Evolutionary conservation across 2,113 vertebrate species (phyloP), one percentile per base, ranked within the genome.

Genomic region (Nothoprocta pentlandii): DNA sequence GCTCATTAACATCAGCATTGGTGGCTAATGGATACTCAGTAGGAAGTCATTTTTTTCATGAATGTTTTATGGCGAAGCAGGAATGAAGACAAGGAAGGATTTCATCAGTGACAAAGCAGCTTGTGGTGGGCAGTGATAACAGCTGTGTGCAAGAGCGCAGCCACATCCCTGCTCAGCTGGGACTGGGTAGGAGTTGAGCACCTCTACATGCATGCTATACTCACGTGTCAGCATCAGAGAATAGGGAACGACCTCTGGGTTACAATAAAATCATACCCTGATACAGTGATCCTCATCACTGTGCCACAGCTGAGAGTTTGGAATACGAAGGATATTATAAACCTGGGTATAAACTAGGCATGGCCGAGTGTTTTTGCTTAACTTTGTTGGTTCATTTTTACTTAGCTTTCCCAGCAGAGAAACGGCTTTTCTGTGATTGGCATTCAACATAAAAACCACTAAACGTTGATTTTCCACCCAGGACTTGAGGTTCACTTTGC

Each of bases 41-140:
- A 96, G 97, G 97, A 97, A 98, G 96, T 93, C 25, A 82, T 95
- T 97, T 97, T 95, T 97, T 96, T 96, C 92, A 97, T 97, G 97
- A 98, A 98, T 98, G 95, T 98, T 98, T 98, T 97, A 98, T 95
- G 75, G 87, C 96, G 87, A 94, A 97, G 89, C 95, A 95, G 96
- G 97, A 97, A 96, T 71, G 94, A 96, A 96, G 97, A 96, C 1
- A 6, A 85, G 17, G 58, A 85, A 91, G 28, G 58, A 85, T 66
- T 95, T 90, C 78, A 34, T 69, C 28, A 41, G 79, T 94, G 56
- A 90, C 54, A 80, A 77, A 85, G 77, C 76, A 81, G 74, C 89
- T 81, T 59, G 46, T 74, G 21, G 70, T 26, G 32, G 42, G 46
- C 21, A 71, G 30, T 47, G 22, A 64, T 10, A 58, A 36, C 53